Evolutionary conservation across 2,113 vertebrate genomes (phyloP).

Genomic region (Erythrocercus mccallii): DNA sequence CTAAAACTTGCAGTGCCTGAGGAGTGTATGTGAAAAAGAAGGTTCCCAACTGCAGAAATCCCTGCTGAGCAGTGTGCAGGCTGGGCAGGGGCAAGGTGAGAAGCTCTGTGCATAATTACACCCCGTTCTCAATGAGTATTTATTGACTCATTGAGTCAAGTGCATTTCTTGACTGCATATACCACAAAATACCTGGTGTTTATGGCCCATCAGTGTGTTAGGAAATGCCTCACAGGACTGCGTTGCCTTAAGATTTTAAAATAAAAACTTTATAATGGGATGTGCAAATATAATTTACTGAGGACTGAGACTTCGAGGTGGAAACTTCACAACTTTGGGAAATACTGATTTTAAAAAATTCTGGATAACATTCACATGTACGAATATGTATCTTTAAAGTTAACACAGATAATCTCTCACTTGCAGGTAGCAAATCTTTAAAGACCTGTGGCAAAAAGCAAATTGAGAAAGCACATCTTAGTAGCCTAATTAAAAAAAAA

Average conservation of each 20-base stretch:
- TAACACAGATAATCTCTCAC: neutral
- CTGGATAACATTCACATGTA: neutral
- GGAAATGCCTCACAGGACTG: neutral
- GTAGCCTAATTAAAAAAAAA: neutral
- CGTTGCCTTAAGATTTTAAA: neutral
- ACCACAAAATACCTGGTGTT: neutral
- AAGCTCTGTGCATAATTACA: neutral
- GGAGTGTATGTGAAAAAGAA: neutral
- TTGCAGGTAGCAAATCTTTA: neutral
- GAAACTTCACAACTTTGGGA: neutral
- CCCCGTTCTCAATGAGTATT: accelerated
- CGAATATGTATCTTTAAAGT: neutral
- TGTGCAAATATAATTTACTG: neutral
- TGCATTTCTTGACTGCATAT: neutral
- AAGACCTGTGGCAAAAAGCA: neutral
- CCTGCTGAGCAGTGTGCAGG: neutral
- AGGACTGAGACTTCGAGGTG: neutral
- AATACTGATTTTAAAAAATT: neutral
- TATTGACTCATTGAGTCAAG: no score
- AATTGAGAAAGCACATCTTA: neutral
- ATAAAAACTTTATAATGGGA: neutral
- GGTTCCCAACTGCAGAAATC: neutral
- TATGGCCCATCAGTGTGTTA: neutral
- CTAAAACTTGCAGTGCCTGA: neutral
- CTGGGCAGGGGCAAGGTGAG: neutral